A percentile compares a stretch with the other conserved stretches of the same genome.
phyloP scores from a whole-genome alignment of 92 coral and sea anemone genomes.

The Phenganax stokvisi region DNA sequence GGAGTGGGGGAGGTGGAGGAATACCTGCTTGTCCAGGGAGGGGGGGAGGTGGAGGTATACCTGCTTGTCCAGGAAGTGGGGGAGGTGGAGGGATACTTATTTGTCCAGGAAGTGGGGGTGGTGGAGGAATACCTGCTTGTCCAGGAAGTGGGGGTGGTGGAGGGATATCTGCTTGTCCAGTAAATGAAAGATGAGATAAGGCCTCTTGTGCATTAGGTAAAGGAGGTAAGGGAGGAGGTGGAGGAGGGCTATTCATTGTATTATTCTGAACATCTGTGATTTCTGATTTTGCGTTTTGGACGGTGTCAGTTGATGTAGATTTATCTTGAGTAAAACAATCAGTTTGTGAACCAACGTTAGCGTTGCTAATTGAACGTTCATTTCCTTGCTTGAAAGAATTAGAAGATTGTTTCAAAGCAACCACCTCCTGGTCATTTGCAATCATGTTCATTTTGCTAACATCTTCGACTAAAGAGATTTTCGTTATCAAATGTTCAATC shows the following conservation, averaged over 20 bases:
- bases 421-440: slow-evolving; percentile 3
- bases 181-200: slow-evolving; percentile 47
- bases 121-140: slow-evolving; percentile 58
- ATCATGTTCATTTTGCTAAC: slow-evolving; percentile 33
- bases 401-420: slow-evolving; percentile 5
- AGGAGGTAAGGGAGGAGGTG: slow-evolving; percentile 52
- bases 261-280: slow-evolving; percentile 21
- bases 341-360: slow-evolving; percentile 43
- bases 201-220: slow-evolving; percentile 41
- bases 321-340: background rate
- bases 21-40: slow-evolving; percentile 45
- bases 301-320: slow-evolving; percentile 12
- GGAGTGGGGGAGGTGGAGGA: slow-evolving; percentile 53
- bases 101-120: slow-evolving; percentile 63
- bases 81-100: slow-evolving; percentile 74
- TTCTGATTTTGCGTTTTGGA: slow-evolving; percentile 54
- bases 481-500: slow-evolving; percentile 74
- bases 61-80: slow-evolving; percentile 46
- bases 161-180: slow-evolving; percentile 65
- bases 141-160: slow-evolving; percentile 68
- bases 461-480: slow-evolving; percentile 32
- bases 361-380: background rate
- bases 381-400: background rate
- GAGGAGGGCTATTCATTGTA: slow-evolving; percentile 13
- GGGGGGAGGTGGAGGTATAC: slow-evolving; percentile 47